Evolutionary conservation across 2,888 invertebrate genomes (phyloP).

Genomic region (Lycaena phlaeas): DNA sequence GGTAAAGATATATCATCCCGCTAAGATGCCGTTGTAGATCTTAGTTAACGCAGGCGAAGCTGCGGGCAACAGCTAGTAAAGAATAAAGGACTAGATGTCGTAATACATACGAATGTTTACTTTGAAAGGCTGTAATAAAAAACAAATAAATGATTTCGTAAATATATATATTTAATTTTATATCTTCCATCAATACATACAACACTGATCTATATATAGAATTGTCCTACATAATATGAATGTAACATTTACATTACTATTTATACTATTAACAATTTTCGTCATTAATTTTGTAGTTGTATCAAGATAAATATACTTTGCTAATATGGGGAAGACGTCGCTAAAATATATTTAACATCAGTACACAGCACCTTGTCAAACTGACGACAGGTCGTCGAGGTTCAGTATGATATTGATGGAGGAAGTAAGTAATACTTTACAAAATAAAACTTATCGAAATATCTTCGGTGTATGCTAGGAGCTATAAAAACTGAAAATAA

Average conservation of each 20-base stretch:
- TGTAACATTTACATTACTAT: constrained; percentile 5
- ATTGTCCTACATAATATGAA: constrained; percentile 9
- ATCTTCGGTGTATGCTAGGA: constrained; percentile 74
- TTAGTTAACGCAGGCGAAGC: too few species aligned
- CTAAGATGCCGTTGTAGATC: too few species aligned
- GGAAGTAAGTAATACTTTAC: constrained; percentile 64
- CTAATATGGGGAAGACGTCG: constrained; percentile 55
- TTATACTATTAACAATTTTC: constrained; percentile 2
- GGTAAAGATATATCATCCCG: too few species aligned
- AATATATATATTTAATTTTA: constrained; percentile 74
- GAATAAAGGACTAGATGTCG: too few species aligned
- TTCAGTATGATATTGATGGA: constrained; percentile 68
- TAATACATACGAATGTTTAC: too few species aligned
- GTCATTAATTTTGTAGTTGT: constrained; percentile 3
- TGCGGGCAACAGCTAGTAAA: too few species aligned
- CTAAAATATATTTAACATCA: constrained; percentile 35
- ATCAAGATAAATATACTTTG: constrained; percentile 10
- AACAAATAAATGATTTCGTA: constrained; percentile 58
- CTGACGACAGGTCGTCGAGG: constrained; percentile 33
- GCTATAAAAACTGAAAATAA: constrained; percentile 73
- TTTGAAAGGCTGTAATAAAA: too few species aligned
- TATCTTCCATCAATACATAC: constrained; percentile 75
- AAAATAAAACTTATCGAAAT: constrained; percentile 73
- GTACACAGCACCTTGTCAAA: constrained; percentile 29
- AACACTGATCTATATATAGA: constrained; percentile 45